Conservation (phyloP, 2,888 invertebrate species). For the Iphiclides podalirius region DNA sequence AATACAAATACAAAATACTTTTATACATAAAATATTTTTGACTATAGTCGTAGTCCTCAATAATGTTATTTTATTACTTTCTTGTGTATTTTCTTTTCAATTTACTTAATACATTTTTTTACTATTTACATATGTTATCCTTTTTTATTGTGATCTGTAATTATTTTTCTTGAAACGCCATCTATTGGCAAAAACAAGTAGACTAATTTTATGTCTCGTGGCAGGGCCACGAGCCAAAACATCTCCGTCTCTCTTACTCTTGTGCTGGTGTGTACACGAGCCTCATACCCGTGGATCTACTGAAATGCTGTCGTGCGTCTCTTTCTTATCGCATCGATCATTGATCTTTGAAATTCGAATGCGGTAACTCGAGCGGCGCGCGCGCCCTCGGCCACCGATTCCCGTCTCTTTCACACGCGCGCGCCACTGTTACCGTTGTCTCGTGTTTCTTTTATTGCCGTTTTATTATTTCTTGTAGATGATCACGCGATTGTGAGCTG, state of each 20-base stretch:
- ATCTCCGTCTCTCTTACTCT: conserved; percentile 43
- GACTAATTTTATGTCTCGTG: neutral
- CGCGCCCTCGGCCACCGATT: conserved; percentile 63
- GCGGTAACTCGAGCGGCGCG: conserved; percentile 75
- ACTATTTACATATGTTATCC: too few relatives aligned
- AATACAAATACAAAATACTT: too few relatives aligned
- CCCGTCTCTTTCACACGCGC: conserved; percentile 65
- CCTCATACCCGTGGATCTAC: conserved; percentile 46
- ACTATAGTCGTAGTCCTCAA: too few relatives aligned
- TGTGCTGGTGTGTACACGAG: conserved; percentile 26
- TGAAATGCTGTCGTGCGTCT: conserved; percentile 56
- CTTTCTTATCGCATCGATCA: conserved; percentile 75
- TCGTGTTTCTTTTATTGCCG: conserved; percentile 79
- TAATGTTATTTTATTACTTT: too few relatives aligned
- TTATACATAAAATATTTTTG: too few relatives aligned
- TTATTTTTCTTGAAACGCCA: conserved; percentile 42
- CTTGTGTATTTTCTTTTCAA: too few relatives aligned
- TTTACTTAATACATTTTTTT: too few relatives aligned
- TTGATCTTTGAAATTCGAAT: conserved; percentile 78
- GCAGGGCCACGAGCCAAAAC: conserved; percentile 69
- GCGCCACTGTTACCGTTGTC: conserved; percentile 62
- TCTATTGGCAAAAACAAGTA: conserved; percentile 39
- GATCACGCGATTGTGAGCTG: conserved; percentile 80
- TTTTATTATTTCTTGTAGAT: conserved; percentile 81
- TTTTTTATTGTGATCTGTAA: too few relatives aligned